Percentiles rank a stretch among this genome's conserved stretches.
These are phyloP conservation scores for Allobates femoralis DNA, from an alignment of 2,797 vertebrate genomes.

Conservation along the genomic window DNA sequence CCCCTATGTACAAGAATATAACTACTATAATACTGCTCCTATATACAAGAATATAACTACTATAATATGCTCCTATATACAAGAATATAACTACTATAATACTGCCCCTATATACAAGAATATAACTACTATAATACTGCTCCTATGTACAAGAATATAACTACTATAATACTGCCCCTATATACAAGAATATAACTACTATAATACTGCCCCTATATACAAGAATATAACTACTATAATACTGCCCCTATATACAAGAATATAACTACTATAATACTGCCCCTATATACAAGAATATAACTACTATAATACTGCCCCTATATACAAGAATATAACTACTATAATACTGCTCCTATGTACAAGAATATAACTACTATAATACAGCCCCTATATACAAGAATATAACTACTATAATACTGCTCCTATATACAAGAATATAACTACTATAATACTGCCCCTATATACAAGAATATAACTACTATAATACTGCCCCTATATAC, in stretches of 20 bases:
- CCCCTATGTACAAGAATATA: too few relatives aligned
- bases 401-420: conserved; percentile 13
- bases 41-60: too few relatives aligned
- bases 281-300: neutral
- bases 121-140: neutral
- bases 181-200: conserved; percentile 5
- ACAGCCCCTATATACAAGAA: neutral
- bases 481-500: neutral
- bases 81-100: too few relatives aligned
- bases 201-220: neutral
- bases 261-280: neutral
- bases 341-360: neutral
- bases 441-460: neutral
- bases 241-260: neutral
- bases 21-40: too few relatives aligned
- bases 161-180: neutral
- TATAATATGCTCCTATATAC: too few relatives aligned
- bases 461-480: neutral
- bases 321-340: neutral
- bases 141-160: neutral
- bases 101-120: neutral
- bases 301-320: neutral
- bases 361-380: conserved; percentile 13
- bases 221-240: conserved; percentile 3
- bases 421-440: neutral